Conservation (phyloP, 2,888 invertebrate species). For the Epirrhoe tristata region DNA sequence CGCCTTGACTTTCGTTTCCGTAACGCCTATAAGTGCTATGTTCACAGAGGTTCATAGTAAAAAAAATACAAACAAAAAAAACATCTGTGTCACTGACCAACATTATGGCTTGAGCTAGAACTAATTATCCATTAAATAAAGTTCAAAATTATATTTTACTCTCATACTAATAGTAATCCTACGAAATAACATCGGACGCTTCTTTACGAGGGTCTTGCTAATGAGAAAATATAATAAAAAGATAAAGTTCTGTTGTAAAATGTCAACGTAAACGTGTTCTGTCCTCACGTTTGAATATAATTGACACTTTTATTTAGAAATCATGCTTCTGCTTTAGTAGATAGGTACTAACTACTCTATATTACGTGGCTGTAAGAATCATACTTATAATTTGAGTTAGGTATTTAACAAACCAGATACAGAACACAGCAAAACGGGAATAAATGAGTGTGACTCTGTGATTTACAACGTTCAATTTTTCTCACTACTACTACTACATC, state of each 20-base stretch:
- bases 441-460: no score
- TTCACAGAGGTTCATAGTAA: no score
- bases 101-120: not conserved
- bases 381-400: not conserved
- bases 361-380: no score
- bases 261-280: not conserved
- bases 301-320: not conserved
- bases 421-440: no score
- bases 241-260: slow-evolving; percentile 2
- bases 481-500: no score
- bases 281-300: not conserved
- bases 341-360: no score
- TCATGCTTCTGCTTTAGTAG: not conserved
- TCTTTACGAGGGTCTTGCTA: slow-evolving; percentile 15
- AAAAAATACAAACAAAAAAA: no score
- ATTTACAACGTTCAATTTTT: no score
- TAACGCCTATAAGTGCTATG: no score
- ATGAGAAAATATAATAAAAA: slow-evolving; percentile 14
- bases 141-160: not conserved
- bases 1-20: no score
- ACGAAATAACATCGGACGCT: slow-evolving; percentile 14
- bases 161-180: not conserved
- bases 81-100: not conserved
- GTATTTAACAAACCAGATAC: no score
- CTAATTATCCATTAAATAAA: not conserved